Percentiles rank a stretch among this genome's conserved stretches.
Conservation (phyloP, 2,797 vertebrate genomes). For the Paramormyrops hopkinsi region DNA sequence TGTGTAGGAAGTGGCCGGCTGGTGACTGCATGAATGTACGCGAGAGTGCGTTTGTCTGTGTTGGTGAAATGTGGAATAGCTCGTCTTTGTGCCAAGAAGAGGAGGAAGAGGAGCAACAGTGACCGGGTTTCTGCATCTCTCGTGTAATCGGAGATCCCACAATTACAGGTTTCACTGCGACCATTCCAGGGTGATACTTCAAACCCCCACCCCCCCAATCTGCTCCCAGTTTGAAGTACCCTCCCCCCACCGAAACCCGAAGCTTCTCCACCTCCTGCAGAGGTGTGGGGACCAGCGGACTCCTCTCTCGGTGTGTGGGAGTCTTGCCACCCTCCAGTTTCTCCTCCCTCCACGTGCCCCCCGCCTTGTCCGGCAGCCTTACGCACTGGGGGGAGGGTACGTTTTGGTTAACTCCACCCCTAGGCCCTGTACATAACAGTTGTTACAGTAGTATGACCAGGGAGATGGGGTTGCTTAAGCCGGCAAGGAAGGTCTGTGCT, state of each 20-base stretch:
- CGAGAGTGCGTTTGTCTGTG: background rate
- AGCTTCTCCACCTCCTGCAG: background rate
- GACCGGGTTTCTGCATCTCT: background rate
- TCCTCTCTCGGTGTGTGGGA: background rate
- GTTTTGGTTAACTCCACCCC: background rate
- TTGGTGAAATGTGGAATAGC: background rate
- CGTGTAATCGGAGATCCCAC: background rate
- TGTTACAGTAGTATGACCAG: background rate
- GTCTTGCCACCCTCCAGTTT: background rate
- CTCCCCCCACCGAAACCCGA: background rate
- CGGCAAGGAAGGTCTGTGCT: background rate
- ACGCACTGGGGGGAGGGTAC: background rate
- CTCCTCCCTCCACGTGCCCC: background rate
- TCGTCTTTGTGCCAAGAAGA: background rate
- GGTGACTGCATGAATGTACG: background rate
- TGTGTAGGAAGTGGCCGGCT: background rate
- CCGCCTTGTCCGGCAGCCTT: background rate
- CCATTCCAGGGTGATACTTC: background rate
- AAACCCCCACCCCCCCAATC: background rate
- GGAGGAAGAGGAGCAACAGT: background rate
- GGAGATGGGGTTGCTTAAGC: background rate
- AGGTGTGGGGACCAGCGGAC: background rate
- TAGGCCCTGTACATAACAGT: background rate
- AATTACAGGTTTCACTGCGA: background rate
- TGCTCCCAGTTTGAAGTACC: background rate